Percentiles rank a stretch among this genome's conserved stretches.
phyloP scores from a whole-genome alignment of 2,797 vertebrate species.

The Cuculus canorus region DNA sequence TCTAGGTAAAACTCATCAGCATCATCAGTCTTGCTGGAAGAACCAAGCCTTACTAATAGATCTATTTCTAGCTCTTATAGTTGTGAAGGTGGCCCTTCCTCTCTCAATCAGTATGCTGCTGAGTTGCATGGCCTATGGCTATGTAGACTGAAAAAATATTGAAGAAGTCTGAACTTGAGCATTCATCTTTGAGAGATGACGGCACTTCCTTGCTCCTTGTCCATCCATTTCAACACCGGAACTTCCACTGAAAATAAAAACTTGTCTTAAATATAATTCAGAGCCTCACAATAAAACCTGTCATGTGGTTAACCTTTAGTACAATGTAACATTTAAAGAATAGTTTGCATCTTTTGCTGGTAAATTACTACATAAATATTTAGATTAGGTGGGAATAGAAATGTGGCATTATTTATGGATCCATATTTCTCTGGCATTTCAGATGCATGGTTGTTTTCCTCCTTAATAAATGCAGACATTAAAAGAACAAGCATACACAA shows the following conservation, averaged over 20 bases:
- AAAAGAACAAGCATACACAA: conserved; percentile 40
- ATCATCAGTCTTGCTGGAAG: neutral
- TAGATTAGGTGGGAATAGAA: conserved; percentile 64
- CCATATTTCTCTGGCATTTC: conserved; percentile 64
- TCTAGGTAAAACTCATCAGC: neutral
- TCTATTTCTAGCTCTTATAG: neutral
- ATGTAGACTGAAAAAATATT: neutral
- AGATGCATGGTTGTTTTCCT: conserved; percentile 56
- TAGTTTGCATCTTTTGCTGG: conserved; percentile 65
- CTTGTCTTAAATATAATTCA: conserved; percentile 31
- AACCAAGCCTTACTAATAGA: neutral
- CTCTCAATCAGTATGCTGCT: neutral
- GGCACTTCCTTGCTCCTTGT: neutral
- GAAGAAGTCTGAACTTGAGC: neutral
- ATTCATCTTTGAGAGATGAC: neutral
- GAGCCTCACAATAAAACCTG: conserved; percentile 36
- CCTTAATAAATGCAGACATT: conserved; percentile 58
- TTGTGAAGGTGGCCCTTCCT: neutral
- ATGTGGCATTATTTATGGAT: conserved; percentile 66
- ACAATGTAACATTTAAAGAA: conserved; percentile 63
- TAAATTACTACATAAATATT: conserved; percentile 72
- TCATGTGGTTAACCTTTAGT: conserved; percentile 66
- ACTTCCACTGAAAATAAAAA: conserved; percentile 2
- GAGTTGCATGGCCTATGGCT: neutral
- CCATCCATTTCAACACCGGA: neutral